Conservation (phyloP, 1,140 invertebrate genomes). For the Mya arenaria region DNA sequence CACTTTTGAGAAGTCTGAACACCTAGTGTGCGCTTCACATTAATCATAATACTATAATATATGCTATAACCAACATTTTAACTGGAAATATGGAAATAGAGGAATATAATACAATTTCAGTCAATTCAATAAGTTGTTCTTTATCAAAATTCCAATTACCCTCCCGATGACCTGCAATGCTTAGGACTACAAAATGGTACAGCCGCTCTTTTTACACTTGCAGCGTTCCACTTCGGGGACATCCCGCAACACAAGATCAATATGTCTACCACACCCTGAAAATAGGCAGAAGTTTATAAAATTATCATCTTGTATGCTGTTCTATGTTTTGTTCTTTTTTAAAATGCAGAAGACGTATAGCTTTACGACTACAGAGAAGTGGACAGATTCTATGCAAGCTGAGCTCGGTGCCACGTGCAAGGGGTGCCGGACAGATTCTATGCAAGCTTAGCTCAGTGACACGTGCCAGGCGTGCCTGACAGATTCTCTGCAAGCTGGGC, state of each 20-base stretch:
- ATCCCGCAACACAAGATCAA: conserved; percentile 23
- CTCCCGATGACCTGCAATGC: too few relatives aligned
- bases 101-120: not conserved
- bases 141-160: not conserved
- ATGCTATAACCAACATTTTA: not conserved
- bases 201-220: not conserved
- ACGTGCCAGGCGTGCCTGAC: too few relatives aligned
- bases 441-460: too few relatives aligned
- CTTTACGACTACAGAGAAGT: too few relatives aligned
- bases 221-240: conserved; percentile 25
- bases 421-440: too few relatives aligned
- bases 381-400: too few relatives aligned
- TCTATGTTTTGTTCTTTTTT: not conserved
- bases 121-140: not conserved
- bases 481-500: too few relatives aligned
- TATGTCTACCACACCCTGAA: conserved; percentile 42
- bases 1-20: too few relatives aligned
- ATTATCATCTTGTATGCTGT: not conserved
- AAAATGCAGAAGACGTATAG: too few relatives aligned
- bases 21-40: not conserved
- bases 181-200: too few relatives aligned
- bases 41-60: not conserved
- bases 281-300: not conserved
- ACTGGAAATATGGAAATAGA: not conserved
- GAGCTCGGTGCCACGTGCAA: too few relatives aligned